Evolutionary conservation across 2,113 vertebrate genomes (phyloP), one percentile per base, ranked within the genome.

Genomic region (Callithrix jacchus): DNA sequence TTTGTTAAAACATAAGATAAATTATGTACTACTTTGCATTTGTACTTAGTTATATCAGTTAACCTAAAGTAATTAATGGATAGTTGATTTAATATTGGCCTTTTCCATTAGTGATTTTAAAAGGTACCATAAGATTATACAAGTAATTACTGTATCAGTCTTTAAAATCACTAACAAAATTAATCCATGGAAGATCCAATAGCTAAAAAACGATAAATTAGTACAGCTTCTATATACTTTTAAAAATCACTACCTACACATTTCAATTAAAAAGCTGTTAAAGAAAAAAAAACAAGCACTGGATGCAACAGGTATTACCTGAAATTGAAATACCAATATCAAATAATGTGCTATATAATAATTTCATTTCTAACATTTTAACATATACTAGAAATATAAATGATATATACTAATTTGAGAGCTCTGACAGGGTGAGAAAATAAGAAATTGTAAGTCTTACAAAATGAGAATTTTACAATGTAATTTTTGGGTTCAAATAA

Each of bases 101-200:
- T 91, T n/a, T 77, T 88, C 17, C 52, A 71, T 89, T 49, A 94
- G 35, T 5, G 84, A 54, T 97, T 93, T 93, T 80, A n/a, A 94
- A 96, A 79, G 12, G 7, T 30, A n/a, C 14, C 83, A 37, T 49
- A 81, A 87, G 23, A 94, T 54, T 25, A 56, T 58, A 56, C 32
- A 90, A 14, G 37, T 88, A 94, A 96, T 71, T 91, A 81, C 30
- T 66, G 8, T 76, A 86, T 82, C 77, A 93, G 10, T 35, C 54
- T 96, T 96, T 83, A 93, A 96, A 95, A 95, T 58, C 37, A 89
- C 35, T 54, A 89, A 20, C 42, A 84, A 93, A 83, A 96, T 83
- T 93, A 96, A 96, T 11, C 13, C 4, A 47, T 18, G 45, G 32
- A 16, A 83, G 45, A 45, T 9, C 14, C 64, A 81, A 20, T 87